Conservation (phyloP, 2,797 vertebrate genomes). For the Syncerus caffer region DNA sequence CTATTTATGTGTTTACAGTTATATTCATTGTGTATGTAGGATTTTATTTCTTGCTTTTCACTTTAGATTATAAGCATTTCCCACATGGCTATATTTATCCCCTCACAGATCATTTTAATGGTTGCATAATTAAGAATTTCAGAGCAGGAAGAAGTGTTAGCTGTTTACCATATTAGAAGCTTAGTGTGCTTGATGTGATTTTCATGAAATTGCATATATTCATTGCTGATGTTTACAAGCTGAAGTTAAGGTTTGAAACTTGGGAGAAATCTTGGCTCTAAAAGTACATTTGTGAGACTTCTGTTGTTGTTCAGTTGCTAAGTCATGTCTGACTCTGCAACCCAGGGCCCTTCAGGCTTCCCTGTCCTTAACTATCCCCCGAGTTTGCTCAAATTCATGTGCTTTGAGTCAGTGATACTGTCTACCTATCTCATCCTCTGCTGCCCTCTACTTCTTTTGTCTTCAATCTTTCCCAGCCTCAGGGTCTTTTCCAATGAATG, state of each 20-base stretch:
- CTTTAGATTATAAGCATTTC: neutral
- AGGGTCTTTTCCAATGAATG: neutral
- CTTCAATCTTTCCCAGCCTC: neutral
- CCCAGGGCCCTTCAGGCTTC: neutral
- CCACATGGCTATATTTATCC: neutral
- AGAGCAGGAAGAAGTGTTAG: neutral
- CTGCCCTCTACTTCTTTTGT: neutral
- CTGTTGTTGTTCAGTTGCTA: neutral
- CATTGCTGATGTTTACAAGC: neutral
- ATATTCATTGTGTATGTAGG: neutral
- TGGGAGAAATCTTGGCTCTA: neutral
- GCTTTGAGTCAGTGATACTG: neutral
- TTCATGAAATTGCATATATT: neutral
- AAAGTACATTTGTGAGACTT: neutral
- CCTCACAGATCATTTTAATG: constrained; percentile 1
- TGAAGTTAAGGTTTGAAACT: neutral
- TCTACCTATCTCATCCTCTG: neutral
- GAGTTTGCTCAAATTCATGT: neutral
- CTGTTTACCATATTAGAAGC: neutral
- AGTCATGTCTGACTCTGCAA: neutral
- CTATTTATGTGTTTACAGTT: neutral
- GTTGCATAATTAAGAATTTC: constrained; percentile 13
- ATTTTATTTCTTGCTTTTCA: constrained; percentile 4
- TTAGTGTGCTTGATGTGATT: neutral
- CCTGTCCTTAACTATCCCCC: neutral